Evolutionary conservation across 2,113 vertebrate genomes (phyloP).

Genomic region (Lepus europaeus): DNA sequence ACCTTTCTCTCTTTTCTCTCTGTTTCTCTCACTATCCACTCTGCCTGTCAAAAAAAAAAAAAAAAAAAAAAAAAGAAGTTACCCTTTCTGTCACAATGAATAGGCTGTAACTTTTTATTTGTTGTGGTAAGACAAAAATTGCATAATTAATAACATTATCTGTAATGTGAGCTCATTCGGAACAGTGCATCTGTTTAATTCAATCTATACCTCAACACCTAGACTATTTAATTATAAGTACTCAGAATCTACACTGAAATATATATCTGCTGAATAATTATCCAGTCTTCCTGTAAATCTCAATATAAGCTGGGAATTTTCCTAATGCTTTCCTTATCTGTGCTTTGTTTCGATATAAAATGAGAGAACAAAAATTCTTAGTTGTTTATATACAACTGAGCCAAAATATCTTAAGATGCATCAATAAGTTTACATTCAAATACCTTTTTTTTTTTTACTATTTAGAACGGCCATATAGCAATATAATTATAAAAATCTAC

Average conservation of each 20-base stretch:
- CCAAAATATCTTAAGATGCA: background rate
- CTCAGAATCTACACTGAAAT: background rate
- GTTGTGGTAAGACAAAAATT: background rate
- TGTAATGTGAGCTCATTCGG: background rate
- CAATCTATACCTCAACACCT: background rate
- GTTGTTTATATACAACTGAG: background rate
- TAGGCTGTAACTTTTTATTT: background rate
- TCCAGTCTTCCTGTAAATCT: background rate
- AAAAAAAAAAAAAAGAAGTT: background rate
- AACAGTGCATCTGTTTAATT: background rate
- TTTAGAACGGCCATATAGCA: background rate
- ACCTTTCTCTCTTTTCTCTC: accelerated
- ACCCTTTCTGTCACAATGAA: background rate
- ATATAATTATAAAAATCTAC: background rate
- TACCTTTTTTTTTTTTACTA: background rate
- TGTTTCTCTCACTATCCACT: too few relatives aligned
- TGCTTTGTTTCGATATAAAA: background rate
- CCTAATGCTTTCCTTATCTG: background rate
- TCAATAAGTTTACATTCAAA: background rate
- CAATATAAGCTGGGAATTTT: background rate
- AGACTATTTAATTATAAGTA: background rate
- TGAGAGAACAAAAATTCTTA: background rate
- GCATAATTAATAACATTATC: background rate
- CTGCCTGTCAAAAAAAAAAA: too few relatives aligned
- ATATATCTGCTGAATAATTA: background rate